These are phyloP conservation scores for Luperina nickerlii DNA, from an alignment of 2,888 invertebrate species.

Conservation along the genomic window DNA sequence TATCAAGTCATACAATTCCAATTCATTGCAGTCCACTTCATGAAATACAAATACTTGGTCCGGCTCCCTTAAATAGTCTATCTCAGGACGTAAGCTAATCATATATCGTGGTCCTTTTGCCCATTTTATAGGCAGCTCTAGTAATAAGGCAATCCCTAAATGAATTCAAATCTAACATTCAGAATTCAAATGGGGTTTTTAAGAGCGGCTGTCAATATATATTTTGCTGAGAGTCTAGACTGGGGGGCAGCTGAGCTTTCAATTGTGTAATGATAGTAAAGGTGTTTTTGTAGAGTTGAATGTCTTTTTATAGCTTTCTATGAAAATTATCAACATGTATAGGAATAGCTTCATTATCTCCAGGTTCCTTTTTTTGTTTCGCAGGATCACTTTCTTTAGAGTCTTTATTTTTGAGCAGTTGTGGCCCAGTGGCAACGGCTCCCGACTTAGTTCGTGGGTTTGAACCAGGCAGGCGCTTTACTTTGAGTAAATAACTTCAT, in stretches of 20 bases:
- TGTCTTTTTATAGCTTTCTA: background rate
- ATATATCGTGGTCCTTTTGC: slow-evolving; percentile 27
- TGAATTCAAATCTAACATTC: slow-evolving; percentile 59
- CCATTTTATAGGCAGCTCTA: background rate
- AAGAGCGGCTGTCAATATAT: slow-evolving; percentile 53
- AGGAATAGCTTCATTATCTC: background rate
- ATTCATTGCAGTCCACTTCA: background rate
- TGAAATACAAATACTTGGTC: background rate
- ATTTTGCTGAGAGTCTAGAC: slow-evolving; percentile 48
- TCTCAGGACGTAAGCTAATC: too few species aligned
- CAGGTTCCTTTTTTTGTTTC: too few species aligned
- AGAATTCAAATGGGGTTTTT: slow-evolving; percentile 55
- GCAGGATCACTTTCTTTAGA: too few species aligned
- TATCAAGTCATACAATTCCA: too few species aligned
- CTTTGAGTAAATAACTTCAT: background rate
- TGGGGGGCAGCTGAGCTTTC: slow-evolving; percentile 9
- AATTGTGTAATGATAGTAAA: slow-evolving; percentile 7
- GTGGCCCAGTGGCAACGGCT: background rate
- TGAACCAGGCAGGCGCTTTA: too few species aligned
- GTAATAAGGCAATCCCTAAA: slow-evolving; percentile 29
- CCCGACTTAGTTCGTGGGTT: too few species aligned
- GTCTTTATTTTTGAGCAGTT: background rate
- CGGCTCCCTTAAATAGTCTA: background rate
- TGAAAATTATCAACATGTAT: background rate
- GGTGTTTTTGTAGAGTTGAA: too few species aligned